Evolutionary conservation across 1,140 invertebrate genomes (phyloP).

Genomic region (Lysiphlebus fabarum): DNA sequence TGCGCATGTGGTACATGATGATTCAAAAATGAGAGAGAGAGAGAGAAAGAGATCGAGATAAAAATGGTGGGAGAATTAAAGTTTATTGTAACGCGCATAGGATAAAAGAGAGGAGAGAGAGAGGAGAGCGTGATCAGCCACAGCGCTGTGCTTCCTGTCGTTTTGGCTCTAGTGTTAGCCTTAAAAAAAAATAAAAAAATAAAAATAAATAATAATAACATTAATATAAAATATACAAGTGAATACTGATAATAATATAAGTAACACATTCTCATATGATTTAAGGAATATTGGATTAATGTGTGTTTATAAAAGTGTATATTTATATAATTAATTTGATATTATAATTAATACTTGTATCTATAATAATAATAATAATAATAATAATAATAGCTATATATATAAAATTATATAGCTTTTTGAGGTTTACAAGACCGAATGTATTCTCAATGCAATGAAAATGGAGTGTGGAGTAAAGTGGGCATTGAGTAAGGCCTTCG

Average conservation of each 20-base stretch:
- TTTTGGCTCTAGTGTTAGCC: slow-evolving; percentile 27
- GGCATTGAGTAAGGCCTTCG: slow-evolving; percentile 50
- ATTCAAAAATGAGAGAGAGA: not conserved
- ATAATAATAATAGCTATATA: too few relatives aligned
- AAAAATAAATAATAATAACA: slow-evolving; percentile 4
- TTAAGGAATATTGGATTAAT: too few relatives aligned
- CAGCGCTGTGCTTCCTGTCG: slow-evolving; percentile 27
- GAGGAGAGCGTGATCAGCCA: not conserved
- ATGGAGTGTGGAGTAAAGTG: slow-evolving; percentile 52
- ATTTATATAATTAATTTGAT: not conserved
- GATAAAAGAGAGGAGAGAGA: not conserved
- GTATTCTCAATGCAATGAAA: slow-evolving; percentile 55
- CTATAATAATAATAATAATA: not conserved
- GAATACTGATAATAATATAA: not conserved
- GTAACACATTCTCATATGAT: too few relatives aligned
- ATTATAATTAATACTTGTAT: too few relatives aligned
- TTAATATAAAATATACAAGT: slow-evolving; percentile 13
- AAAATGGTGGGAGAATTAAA: not conserved
- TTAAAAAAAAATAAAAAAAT: slow-evolving; percentile 21
- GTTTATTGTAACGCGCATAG: not conserved
- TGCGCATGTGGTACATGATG: too few relatives aligned
- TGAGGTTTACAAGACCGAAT: slow-evolving; percentile 37
- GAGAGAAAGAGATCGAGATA: not conserved
- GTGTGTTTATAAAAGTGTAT: too few relatives aligned
- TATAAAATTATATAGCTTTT: too few relatives aligned